Base-by-base conservation (phyloP, 2,113 vertebrate species). In the Columbina picui region DNA sequence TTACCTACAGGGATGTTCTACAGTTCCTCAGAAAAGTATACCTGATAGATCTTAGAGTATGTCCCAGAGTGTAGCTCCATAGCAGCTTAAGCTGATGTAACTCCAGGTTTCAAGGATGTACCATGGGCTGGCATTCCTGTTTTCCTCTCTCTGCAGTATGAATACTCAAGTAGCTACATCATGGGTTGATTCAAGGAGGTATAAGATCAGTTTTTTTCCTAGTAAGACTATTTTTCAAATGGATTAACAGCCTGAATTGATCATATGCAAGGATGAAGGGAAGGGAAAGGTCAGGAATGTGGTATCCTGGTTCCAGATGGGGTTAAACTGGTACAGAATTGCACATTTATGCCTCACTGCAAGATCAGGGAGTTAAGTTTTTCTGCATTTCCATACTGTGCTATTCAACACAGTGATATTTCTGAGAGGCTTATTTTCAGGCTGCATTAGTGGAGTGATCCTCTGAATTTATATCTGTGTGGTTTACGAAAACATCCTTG, bases 391-490 rank as follows among this genome's bases (percentile, higher is more conserved):
- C 17, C n/a, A 34, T n/a, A 29, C n/a, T 61, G 16, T 74, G 27
- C 60, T 78, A 1, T 57, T 96, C 21, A 82, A 38, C 41, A 34
- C 32, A 45, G 32, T 41, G 64, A 12, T 84, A 65, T 61, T 90
- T 95, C 55, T 90, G 34, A 30, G 47, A 43, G 14, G 30, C 23
- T 89, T 52, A 59, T 73, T 79, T 56, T 73, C 36, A 64, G 49
- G 39, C 49, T 80, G 53, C 29, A 19, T 84, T 74, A 77, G 17
- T 45, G 34, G 49, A 80, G 32, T 45, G 19, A 77, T 69, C 39
- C 26, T 81, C 82, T 93, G 89, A 89, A 86, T 91, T 89, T 43
- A 2, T 78, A 7, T 75, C 25, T 77, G 6, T 57, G 47, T 77
- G 59, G 81, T 84, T 80, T 87, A 80, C 69, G 74, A 56, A 73